phyloP scores from a whole-genome alignment of 1,140 invertebrate genomes.

The Cotesia typhae region DNA sequence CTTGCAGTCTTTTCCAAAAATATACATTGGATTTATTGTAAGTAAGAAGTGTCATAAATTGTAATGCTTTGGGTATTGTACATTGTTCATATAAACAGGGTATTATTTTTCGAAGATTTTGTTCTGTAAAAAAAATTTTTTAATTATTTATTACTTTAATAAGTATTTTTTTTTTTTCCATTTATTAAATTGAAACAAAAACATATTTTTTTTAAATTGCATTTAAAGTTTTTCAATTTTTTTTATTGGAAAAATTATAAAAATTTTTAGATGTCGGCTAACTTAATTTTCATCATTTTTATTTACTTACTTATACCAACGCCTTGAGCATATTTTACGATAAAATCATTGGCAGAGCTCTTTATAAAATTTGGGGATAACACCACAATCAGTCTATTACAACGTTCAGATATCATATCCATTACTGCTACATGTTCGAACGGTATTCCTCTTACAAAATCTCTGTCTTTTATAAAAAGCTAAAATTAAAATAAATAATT shows the following conservation, averaged over 20 bases:
- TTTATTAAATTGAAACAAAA: too few relatives aligned
- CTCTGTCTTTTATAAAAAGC: slow-evolving; percentile 75
- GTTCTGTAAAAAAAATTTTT: slow-evolving; percentile 59
- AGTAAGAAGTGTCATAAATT: slow-evolving; percentile 67
- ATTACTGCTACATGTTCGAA: slow-evolving; percentile 77
- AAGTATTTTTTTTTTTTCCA: too few relatives aligned
- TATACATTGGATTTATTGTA: slow-evolving; percentile 67
- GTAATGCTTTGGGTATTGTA: slow-evolving; percentile 69
- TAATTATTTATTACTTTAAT: slow-evolving; percentile 9
- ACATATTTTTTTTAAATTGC: too few relatives aligned
- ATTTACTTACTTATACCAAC: slow-evolving; percentile 72
- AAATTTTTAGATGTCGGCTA: too few relatives aligned
- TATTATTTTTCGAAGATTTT: slow-evolving; percentile 71
- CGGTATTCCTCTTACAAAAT: slow-evolving; percentile 71
- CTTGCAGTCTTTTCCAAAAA: slow-evolving; percentile 71
- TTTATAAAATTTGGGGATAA: slow-evolving; percentile 76
- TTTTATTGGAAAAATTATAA: too few relatives aligned
- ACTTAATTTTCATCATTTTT: too few relatives aligned
- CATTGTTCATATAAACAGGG: slow-evolving; percentile 72
- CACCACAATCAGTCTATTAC: slow-evolving; percentile 76
- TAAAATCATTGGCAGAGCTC: slow-evolving; percentile 75
- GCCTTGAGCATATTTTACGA: slow-evolving; percentile 77
- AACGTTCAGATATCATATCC: slow-evolving; percentile 76
- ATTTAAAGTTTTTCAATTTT: too few relatives aligned
- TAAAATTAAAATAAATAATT: slow-evolving; percentile 52